phyloP scores from a whole-genome alignment of 2,888 invertebrate species.

The Schrankia costaestrigalis region DNA sequence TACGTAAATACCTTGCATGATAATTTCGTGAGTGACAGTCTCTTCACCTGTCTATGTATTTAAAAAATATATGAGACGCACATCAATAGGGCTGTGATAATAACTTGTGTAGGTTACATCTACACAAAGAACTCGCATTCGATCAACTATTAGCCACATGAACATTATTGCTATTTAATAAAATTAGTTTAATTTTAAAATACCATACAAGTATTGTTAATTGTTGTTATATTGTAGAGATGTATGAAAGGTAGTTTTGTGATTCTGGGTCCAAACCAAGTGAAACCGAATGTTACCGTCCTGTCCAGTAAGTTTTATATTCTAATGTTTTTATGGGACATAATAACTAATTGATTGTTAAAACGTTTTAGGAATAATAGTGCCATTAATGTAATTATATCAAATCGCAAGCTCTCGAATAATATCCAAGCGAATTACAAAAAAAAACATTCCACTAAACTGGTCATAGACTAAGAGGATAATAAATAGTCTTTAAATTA shows the following conservation, averaged over 20 bases:
- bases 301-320: conserved; percentile 57
- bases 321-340: conserved; percentile 29
- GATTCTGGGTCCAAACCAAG: conserved; percentile 53
- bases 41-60: conserved; percentile 41
- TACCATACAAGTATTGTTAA: conserved; percentile 75
- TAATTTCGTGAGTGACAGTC: conserved; percentile 30
- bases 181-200: conserved; percentile 37
- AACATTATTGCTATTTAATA: conserved; percentile 42
- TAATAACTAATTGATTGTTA: conserved; percentile 21
- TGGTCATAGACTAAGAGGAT: conserved; percentile 42
- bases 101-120: conserved; percentile 44
- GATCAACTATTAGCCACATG: conserved; percentile 44
- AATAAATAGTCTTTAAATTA: too few relatives aligned
- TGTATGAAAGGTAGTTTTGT: conserved; percentile 45
- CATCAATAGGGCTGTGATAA: conserved; percentile 78
- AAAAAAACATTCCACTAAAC: conserved; percentile 27
- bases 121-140: conserved; percentile 53
- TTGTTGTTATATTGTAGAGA: conserved; percentile 52
- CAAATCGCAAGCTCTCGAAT: conserved; percentile 37
- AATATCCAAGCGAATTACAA: conserved; percentile 16
- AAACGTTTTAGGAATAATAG: conserved; percentile 17
- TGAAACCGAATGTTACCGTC: conserved; percentile 59
- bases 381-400: conserved; percentile 39
- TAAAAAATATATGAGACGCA: conserved; percentile 53
- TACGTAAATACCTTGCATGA: conserved; percentile 13